A percentile compares a stretch with the other conserved stretches of the same genome.
These are phyloP conservation scores for Callinectes sapidus DNA, from an alignment of 2,888 invertebrate genomes.

Conservation along the genomic window DNA sequence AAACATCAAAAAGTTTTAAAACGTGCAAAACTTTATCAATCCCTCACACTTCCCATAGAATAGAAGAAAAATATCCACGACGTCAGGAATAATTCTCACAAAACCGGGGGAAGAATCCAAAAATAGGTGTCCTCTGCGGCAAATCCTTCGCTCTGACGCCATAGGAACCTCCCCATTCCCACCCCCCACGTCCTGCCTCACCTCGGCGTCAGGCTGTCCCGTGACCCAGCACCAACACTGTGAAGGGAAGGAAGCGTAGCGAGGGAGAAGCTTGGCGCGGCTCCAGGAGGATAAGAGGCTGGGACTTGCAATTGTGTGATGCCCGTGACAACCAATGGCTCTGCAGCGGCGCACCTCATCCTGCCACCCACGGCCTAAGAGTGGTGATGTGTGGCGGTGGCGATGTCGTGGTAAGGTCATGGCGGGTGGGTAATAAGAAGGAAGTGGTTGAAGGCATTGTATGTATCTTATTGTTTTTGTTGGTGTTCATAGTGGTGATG, in stretches of 20 bases:
- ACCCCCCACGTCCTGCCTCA: not conserved
- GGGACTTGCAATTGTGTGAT: not conserved
- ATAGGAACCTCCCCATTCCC: not conserved
- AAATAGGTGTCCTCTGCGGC: not conserved
- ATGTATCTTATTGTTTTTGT: not conserved
- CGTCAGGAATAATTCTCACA: not conserved
- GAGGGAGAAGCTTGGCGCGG: not conserved
- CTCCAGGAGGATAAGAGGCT: not conserved
- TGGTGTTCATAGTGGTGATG: not conserved
- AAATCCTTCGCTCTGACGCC: not conserved
- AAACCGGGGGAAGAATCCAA: not conserved
- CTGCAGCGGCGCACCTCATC: not conserved
- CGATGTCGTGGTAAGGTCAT: not conserved
- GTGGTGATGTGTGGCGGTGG: not conserved
- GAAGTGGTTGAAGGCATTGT: not conserved
- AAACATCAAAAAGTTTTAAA: too few relatives aligned
- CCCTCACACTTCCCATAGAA: not conserved
- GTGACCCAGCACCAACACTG: not conserved
- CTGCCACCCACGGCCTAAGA: not conserved
- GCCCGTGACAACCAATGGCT: not conserved
- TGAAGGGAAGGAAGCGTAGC: not conserved
- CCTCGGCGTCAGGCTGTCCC: not conserved
- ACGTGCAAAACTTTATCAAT: not conserved
- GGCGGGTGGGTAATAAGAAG: not conserved
- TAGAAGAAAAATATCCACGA: not conserved